A percentile compares a stretch with the other conserved stretches of the same genome.
phyloP scores from a whole-genome alignment of 2,113 vertebrate genomes.

The Myanophis thanlyinensis region DNA sequence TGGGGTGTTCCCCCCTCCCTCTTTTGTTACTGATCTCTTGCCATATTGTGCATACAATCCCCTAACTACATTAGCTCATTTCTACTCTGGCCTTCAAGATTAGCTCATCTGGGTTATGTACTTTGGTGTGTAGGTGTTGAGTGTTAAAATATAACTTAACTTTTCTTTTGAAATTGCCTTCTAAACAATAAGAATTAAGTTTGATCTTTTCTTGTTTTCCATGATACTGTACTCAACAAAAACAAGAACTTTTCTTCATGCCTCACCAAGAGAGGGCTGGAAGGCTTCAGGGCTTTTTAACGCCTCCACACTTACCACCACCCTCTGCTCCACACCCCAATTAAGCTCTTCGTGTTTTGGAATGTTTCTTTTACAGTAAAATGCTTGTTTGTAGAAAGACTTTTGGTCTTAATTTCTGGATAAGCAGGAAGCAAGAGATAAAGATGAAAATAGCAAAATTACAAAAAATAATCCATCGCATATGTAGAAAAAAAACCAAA shows the following conservation, averaged over 20 bases:
- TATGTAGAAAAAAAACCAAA: too few species aligned
- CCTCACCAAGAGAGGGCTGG: background rate
- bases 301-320: background rate
- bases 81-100: constrained; percentile 55
- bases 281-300: constrained; percentile 4
- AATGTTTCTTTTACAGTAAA: constrained; percentile 22
- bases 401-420: background rate
- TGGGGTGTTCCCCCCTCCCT: constrained; percentile 35
- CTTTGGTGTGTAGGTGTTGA: constrained; percentile 65
- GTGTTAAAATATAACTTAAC: constrained; percentile 59
- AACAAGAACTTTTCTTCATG: constrained; percentile 9
- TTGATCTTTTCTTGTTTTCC: constrained; percentile 40
- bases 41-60: constrained; percentile 62
- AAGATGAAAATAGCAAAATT: background rate
- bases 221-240: background rate
- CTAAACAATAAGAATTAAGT: constrained; percentile 47
- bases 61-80: constrained; percentile 69
- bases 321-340: background rate
- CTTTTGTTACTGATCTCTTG: constrained; percentile 61
- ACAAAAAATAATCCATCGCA: background rate
- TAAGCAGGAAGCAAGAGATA: background rate
- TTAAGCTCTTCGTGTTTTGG: constrained; percentile 25
- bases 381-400: background rate
- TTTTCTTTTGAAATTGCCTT: constrained; percentile 57
- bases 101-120: constrained; percentile 66